Evolutionary conservation across 2,888 invertebrate genomes (phyloP).

Genomic region (Dastarcus helophoroides): DNA sequence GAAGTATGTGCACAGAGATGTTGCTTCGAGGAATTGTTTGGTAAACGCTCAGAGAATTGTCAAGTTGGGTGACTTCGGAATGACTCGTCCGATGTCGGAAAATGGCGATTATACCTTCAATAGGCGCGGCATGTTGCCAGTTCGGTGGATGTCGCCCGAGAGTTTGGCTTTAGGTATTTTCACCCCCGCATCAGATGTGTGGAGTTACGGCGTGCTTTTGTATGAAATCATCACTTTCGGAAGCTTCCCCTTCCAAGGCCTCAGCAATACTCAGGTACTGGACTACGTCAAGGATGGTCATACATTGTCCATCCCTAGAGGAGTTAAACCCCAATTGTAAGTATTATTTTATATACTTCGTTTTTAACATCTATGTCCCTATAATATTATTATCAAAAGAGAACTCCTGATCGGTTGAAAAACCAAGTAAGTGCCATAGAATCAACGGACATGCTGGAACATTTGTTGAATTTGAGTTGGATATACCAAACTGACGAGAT

Average conservation of each 20-base stretch:
- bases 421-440: too few relatives aligned
- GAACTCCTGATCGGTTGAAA: too few relatives aligned
- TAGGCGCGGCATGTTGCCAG: conserved; percentile 77
- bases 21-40: conserved; percentile 62
- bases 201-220: conserved; percentile 80
- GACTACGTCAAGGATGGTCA: conserved; percentile 68
- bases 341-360: too few relatives aligned
- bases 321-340: conserved; percentile 69
- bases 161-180: conserved; percentile 72
- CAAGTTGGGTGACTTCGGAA: conserved; percentile 87
- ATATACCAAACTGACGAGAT: too few relatives aligned
- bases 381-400: too few relatives aligned
- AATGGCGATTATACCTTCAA: conserved; percentile 84
- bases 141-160: conserved; percentile 91
- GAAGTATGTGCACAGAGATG: conserved; percentile 83
- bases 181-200: conserved; percentile 78
- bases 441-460: too few relatives aligned
- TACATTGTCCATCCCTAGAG: conserved; percentile 61
- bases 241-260: conserved; percentile 79
- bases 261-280: conserved; percentile 75
- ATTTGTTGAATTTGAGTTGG: too few relatives aligned
- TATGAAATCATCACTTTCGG: conserved; percentile 88
- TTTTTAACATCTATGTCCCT: too few relatives aligned
- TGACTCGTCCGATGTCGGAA: conserved; percentile 80
- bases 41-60: conserved; percentile 55